Evolutionary conservation across 1,140 invertebrate species (phyloP), one percentile per base, ranked within the genome.

Genomic region (Thereuonema tuberculata): DNA sequence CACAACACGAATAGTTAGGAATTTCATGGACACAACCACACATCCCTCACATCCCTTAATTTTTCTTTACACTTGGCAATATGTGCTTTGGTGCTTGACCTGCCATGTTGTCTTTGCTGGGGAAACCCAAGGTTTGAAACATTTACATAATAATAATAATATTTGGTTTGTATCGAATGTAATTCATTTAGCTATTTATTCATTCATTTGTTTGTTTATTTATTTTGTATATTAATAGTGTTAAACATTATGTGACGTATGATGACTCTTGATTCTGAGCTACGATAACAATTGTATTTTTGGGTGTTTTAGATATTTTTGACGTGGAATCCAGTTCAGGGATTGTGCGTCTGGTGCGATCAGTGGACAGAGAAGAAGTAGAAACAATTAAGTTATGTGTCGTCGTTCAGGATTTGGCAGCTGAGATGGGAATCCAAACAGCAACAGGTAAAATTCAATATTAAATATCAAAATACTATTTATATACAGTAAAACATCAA

Each of bases 381-480:
- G 89, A 93, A 72, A 80, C 77, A 1, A 82, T 93, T 14, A 82
- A 82, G 65, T 69, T 94, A 5, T 80, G 81, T 0, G 69, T 94
- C 1, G 75, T 81, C 12, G 90, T 91, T 0, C 86, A 93, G 75
- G 92, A 95, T 74, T 75, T 89, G 60, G 89, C 85, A 0, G 84
- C 88, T 0, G 78, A 84, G 25, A 86, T 80, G 55, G 82, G 82
- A 28, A 72, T 68, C 24, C 90, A 93, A 75, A 81, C 80, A 14
- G 84, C 83, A 12, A 80, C 81, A 64, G 78, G 84, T 85, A 76
- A 67, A 56, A 46, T 43, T 53, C 9, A 27, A 49, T 54, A n/a
- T n/a, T 55, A n/a, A 15, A 63, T 23, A n/a, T 17, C n/a, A 12
- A 23, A 56, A 2, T 56, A 56, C 12, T n/a, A n/a, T n/a, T n/a